phyloP scores from a whole-genome alignment of 2,888 invertebrate species.

The Acronicta aceris region DNA sequence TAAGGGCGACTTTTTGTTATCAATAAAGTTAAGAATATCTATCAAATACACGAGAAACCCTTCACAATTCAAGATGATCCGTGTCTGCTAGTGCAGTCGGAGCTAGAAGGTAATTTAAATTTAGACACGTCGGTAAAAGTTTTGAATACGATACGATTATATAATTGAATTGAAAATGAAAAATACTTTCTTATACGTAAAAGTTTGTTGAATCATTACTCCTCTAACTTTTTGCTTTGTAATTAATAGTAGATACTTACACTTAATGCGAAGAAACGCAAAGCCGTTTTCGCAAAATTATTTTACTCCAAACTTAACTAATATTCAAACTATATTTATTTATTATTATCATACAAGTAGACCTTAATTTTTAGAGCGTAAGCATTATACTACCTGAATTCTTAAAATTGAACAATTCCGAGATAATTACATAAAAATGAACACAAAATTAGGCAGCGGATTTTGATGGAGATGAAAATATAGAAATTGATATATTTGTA shows the following conservation, averaged over 20 bases:
- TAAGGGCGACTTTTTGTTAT: too few relatives aligned
- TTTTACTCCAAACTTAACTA: not conserved
- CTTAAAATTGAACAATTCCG: not conserved
- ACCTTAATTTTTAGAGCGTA: constrained; percentile 27
- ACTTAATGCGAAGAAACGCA: not conserved
- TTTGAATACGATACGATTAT: too few relatives aligned
- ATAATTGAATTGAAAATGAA: not conserved
- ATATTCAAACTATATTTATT: constrained; percentile 17
- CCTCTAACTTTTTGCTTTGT: not conserved
- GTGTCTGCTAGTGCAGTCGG: not conserved
- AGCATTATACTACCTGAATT: constrained; percentile 23
- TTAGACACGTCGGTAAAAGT: too few relatives aligned
- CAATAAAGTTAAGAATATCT: too few relatives aligned
- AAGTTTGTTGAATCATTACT: not conserved
- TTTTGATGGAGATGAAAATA: constrained; percentile 3
- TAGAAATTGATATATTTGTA: constrained; percentile 22
- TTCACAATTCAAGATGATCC: not conserved
- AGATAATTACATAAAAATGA: not conserved
- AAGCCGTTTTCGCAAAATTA: not conserved
- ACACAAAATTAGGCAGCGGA: not conserved
- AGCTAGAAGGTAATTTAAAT: too few relatives aligned
- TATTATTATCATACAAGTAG: constrained; percentile 16
- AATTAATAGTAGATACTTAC: too few relatives aligned
- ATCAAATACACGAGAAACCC: not conserved
- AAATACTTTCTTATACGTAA: not conserved